These are phyloP conservation scores for Acrossocheilus wenchowensis DNA, from an alignment of 2,797 vertebrate species.

Conservation along the genomic window DNA sequence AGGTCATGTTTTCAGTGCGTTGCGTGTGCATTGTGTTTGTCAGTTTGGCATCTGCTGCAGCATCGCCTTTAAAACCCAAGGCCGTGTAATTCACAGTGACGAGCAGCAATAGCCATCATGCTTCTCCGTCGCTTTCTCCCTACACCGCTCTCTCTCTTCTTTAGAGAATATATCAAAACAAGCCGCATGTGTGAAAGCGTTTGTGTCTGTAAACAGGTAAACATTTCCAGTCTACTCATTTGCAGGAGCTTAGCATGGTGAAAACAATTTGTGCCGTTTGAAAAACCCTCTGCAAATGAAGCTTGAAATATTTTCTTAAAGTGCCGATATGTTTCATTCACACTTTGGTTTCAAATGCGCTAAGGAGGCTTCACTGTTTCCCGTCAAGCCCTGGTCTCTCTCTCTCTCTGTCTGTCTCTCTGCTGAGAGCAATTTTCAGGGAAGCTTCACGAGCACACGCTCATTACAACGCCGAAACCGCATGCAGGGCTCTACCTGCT, in stretches of 20 bases:
- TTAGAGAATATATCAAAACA: conserved; percentile 57
- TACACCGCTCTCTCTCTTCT: conserved; percentile 13
- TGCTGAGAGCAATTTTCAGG: conserved; percentile 12
- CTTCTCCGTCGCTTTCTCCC: background rate
- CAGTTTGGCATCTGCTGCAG: background rate
- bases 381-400: conserved; percentile 22
- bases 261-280: conserved; percentile 73
- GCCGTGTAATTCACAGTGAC: conserved; percentile 15
- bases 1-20: conserved; percentile 21
- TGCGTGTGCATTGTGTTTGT: background rate
- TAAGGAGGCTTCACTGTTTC: conserved; percentile 45
- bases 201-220: conserved; percentile 74
- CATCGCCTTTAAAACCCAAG: conserved; percentile 3
- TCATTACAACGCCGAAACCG: background rate
- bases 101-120: conserved; percentile 16
- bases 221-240: conserved; percentile 71
- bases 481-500: background rate
- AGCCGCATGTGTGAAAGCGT: conserved; percentile 65
- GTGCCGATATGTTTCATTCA: conserved; percentile 72
- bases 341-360: conserved; percentile 64
- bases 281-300: conserved; percentile 69
- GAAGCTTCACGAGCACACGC: background rate
- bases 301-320: conserved; percentile 70
- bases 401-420: conserved; percentile 21
- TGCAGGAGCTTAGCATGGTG: conserved; percentile 70